Percentiles rank a stretch among this genome's conserved stretches.
These are phyloP conservation scores for Halcyon malimbica DNA, from an alignment of 2,113 vertebrate species.

Conservation along the genomic window DNA sequence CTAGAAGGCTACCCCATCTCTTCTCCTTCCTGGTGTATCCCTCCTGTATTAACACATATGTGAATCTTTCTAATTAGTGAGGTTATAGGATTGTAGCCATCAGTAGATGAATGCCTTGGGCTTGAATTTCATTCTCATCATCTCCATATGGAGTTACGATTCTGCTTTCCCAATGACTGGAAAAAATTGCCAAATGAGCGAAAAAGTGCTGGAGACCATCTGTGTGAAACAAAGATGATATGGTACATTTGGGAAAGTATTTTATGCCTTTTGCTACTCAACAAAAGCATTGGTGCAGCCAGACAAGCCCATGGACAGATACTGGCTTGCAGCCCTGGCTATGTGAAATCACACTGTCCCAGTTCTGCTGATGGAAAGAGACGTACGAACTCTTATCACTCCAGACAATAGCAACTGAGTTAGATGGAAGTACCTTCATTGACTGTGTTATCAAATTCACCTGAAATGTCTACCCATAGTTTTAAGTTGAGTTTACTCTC, in stretches of 20 bases:
- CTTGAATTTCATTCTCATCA: not conserved
- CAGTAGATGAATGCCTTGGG: not conserved
- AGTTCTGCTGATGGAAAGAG: not conserved
- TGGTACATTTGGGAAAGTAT: not conserved
- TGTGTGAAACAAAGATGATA: not conserved
- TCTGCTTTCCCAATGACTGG: not conserved
- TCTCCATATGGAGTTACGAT: not conserved
- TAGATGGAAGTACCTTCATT: not conserved
- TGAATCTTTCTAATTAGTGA: not conserved
- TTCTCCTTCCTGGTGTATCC: not conserved
- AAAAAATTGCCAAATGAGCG: not conserved
- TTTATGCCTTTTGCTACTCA: not conserved
- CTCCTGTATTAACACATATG: not conserved
- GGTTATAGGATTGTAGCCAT: not conserved
- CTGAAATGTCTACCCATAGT: not conserved
- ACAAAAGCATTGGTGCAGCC: not conserved
- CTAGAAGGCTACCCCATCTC: not conserved
- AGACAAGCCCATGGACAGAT: not conserved
- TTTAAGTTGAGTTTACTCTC: not conserved
- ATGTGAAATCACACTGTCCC: not conserved
- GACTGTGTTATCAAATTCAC: not conserved
- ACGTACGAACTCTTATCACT: not conserved
- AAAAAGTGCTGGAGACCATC: not conserved
- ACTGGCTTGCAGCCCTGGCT: not conserved
- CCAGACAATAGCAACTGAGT: not conserved